Evolutionary conservation across 1,140 invertebrate genomes (phyloP).

Genomic region (Drosophila kohkoa): DNA sequence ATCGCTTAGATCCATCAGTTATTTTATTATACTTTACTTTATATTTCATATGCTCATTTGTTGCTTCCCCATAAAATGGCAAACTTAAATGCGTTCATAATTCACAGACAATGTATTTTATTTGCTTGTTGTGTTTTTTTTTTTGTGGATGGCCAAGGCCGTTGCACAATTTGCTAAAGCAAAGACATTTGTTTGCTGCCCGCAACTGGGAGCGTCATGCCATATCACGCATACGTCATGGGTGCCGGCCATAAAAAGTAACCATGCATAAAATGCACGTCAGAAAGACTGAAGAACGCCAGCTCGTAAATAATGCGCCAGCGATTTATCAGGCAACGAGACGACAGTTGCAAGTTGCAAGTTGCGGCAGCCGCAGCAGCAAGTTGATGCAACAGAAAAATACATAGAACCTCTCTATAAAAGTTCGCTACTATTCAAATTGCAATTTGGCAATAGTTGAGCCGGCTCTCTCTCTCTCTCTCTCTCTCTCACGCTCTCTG

Average conservation of each 20-base stretch:
- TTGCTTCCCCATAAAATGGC: slow-evolving; percentile 41
- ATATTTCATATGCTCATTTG: slow-evolving; percentile 8
- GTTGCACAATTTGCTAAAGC: slow-evolving; percentile 19
- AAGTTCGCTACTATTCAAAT: slow-evolving; percentile 22
- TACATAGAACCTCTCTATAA: slow-evolving; percentile 15
- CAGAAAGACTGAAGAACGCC: background rate
- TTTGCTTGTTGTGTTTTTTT: background rate
- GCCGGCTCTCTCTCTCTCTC: slow-evolving; percentile 7
- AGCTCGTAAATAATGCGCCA: slow-evolving; percentile 60
- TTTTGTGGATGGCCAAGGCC: slow-evolving; percentile 41
- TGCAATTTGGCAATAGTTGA: slow-evolving; percentile 53
- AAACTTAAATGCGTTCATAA: slow-evolving; percentile 48
- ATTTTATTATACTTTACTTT: background rate
- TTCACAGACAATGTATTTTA: slow-evolving; percentile 12
- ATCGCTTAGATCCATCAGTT: background rate
- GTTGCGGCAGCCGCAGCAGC: background rate
- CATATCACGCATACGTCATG: slow-evolving; percentile 73
- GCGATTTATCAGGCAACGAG: slow-evolving; percentile 61
- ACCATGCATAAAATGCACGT: slow-evolving; percentile 53
- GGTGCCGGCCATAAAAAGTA: slow-evolving; percentile 65
- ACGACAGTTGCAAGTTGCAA: slow-evolving; percentile 54
- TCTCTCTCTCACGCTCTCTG: slow-evolving; percentile 3
- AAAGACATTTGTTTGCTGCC: slow-evolving; percentile 10
- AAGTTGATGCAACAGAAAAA: slow-evolving; percentile 5
- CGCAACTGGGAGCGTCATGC: slow-evolving; percentile 25